These are phyloP conservation scores for Hirtodrosophila histrioides DNA, from an alignment of 2,888 invertebrate genomes.

Conservation along the genomic window DNA sequence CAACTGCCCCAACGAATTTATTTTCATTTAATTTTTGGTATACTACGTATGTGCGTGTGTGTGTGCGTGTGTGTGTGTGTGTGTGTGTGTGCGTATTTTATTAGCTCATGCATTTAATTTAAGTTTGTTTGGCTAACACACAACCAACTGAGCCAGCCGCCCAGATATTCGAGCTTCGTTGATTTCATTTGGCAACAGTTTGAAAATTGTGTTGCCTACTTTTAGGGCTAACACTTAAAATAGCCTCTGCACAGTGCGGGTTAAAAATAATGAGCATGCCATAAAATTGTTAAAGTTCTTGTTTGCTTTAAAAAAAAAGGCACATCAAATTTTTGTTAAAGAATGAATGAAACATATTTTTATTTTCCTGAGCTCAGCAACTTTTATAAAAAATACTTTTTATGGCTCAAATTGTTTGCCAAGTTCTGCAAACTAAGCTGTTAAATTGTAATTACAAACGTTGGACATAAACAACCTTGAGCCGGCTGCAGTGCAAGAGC, in stretches of 20 bases:
- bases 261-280: conserved; percentile 35
- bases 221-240: conserved; percentile 48
- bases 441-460: conserved; percentile 23
- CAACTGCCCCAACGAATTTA: conserved; percentile 49
- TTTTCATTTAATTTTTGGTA: conserved; percentile 65
- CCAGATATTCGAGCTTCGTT: conserved; percentile 33
- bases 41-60: conserved; percentile 2
- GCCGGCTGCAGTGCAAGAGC: conserved; percentile 17
- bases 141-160: conserved; percentile 6
- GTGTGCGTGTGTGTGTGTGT: conserved; percentile 7
- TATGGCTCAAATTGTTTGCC: background rate
- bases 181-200: conserved; percentile 29
- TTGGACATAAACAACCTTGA: conserved; percentile 37
- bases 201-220: conserved; percentile 60
- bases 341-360: background rate
- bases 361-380: background rate
- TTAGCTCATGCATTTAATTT: conserved; percentile 68
- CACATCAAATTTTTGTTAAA: background rate
- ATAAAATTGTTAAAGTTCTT: too few relatives aligned
- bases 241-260: conserved; percentile 30
- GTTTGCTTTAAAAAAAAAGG: too few relatives aligned
- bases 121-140: conserved; percentile 43
- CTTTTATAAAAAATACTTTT: background rate
- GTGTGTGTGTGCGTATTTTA: conserved; percentile 34
- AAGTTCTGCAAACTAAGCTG: conserved; percentile 18